Evolutionary conservation across 2,113 vertebrate species (phyloP).

Genomic region (Cyanoderma ruficeps): DNA sequence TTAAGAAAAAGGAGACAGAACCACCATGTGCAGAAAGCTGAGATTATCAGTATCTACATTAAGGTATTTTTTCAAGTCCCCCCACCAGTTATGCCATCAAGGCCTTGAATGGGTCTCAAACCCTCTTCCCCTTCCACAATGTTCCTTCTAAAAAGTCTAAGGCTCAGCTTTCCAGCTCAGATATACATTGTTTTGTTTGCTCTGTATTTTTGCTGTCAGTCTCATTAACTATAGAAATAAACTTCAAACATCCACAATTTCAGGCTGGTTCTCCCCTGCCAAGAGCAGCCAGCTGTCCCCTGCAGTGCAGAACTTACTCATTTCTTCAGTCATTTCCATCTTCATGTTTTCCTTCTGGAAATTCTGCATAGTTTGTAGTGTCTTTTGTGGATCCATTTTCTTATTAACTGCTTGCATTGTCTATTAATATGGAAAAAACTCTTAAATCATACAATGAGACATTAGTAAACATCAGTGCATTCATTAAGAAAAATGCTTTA

Average conservation of each 20-base stretch:
- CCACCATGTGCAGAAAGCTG: background rate
- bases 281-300: background rate
- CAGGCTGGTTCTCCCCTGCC: background rate
- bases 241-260: background rate
- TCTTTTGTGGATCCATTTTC: constrained; percentile 98
- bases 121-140: rapidly evolving
- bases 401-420: constrained; percentile 98
- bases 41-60: background rate
- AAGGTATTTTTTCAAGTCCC: background rate
- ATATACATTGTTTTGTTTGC: background rate
- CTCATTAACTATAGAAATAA: background rate
- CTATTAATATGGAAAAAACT: constrained; percentile 68
- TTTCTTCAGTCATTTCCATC: constrained; percentile 98
- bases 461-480: background rate
- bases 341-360: constrained; percentile 99
- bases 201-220: background rate
- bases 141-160: background rate
- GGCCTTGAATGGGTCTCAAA: background rate
- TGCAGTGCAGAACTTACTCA: constrained; percentile 83
- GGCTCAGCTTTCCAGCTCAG: background rate
- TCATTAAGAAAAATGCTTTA: background rate
- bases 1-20: background rate
- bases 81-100: background rate
- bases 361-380: constrained; percentile 95
- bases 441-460: background rate